Evolutionary conservation across 2,113 vertebrate species (phyloP), one percentile per base, ranked within the genome.

Genomic region (Condylura cristata): DNA sequence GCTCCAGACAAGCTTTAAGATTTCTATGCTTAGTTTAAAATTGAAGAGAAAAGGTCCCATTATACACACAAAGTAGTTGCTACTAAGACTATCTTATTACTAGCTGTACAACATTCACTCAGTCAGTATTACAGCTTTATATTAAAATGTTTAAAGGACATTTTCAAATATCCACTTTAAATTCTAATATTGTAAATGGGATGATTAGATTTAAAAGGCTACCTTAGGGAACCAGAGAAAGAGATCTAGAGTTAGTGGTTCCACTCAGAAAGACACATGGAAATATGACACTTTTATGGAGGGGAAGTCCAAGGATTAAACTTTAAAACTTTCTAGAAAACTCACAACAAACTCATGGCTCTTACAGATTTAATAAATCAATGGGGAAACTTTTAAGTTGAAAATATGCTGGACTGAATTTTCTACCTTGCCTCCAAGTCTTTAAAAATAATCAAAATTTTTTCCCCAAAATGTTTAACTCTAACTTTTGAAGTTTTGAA

Each of bases 231-330:
- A 92, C 74, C 76, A 85, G 84, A 41, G 74, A 90, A 85, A 76
- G 12, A 83, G 68, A 56, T 90, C 63, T 96, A 75, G 91, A 97
- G 97, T 97, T 84, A 94, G 94, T 93, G 84, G 94, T 89, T 95
- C 96, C 97, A 85, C 94, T 97, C 83, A 96, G 94, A 81, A 89
- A 93, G 84, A 97, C 96, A 70, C 51, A 46, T 56, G 16, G 83
- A 84, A 92, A 96, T 96, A 95, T 63, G 90, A 97, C 76, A 96
- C 75, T 96, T 96, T 48, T 68, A 93, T 60, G 88, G 39, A 76
- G 71, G 85, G 92, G 96, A 97, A 89, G 98, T 81, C 53, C 93
- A 97, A 96, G 94, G 97, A 98, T 72, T 96, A 94, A 91, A 98
- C 97, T 37, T 85, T 56, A 68, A 58, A 95, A 82, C 92, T 92